These are phyloP conservation scores for Acestrorhynchus altus DNA, from an alignment of 2,797 vertebrate species.

Conservation along the genomic window DNA sequence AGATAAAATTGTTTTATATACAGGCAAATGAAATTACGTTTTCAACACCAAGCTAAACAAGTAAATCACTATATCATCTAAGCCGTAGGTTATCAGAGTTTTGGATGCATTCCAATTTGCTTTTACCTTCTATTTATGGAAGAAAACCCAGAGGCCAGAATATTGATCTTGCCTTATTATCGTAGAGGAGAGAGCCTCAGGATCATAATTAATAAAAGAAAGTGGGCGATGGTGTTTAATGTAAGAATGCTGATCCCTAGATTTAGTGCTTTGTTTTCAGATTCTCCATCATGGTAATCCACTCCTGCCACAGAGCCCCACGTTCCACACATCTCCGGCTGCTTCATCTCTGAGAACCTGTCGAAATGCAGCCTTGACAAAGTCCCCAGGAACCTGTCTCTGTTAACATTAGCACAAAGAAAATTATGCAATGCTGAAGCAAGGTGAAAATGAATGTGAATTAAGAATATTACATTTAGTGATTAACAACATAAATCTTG, in stretches of 20 bases:
- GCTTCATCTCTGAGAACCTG: slow-evolving; percentile 9
- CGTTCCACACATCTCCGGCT: background rate
- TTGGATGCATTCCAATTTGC: slow-evolving; percentile 48
- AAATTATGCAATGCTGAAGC: background rate
- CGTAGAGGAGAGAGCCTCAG: slow-evolving; percentile 33
- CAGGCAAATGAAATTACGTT: slow-evolving; percentile 42
- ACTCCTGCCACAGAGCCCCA: background rate
- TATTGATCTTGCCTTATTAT: slow-evolving; percentile 55
- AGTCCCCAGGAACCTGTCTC: slow-evolving; percentile 9
- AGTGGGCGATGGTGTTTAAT: slow-evolving; percentile 40
- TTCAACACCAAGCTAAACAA: slow-evolving; percentile 42
- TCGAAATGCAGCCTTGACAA: slow-evolving; percentile 15
- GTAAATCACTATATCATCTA: slow-evolving; percentile 39
- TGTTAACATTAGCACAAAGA: slow-evolving; percentile 1
- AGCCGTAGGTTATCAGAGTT: slow-evolving; percentile 37
- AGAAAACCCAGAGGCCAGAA: slow-evolving; percentile 48
- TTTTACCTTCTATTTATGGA: slow-evolving; percentile 52
- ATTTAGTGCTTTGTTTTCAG: slow-evolving; percentile 52
- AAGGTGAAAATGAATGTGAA: slow-evolving; percentile 8
- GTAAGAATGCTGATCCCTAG: slow-evolving; percentile 43
- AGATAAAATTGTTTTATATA: slow-evolving; percentile 35
- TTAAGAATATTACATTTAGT: background rate
- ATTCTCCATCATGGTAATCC: slow-evolving; percentile 39
- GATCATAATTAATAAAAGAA: slow-evolving; percentile 53
- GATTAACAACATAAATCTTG: background rate